Conservation (phyloP, 2,888 invertebrate species). For the Ophion obscuratus region DNA sequence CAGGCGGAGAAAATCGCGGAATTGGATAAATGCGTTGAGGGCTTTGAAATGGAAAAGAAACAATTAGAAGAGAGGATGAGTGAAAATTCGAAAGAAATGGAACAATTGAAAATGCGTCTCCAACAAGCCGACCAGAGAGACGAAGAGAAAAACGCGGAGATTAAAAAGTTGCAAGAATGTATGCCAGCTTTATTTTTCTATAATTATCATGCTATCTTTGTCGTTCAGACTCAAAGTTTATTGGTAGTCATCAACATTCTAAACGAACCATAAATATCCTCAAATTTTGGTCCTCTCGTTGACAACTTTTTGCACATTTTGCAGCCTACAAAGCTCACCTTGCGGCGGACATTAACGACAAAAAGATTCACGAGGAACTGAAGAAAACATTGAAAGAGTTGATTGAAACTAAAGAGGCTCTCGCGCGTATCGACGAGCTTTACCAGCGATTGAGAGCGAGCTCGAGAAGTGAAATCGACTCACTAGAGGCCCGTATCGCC, state of each 20-base stretch:
- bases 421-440: conserved; percentile 59
- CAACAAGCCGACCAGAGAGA: conserved; percentile 65
- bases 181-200: conserved; percentile 8
- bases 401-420: conserved; percentile 65
- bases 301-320: background rate
- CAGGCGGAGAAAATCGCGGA: conserved; percentile 49
- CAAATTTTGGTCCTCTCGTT: background rate
- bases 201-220: background rate
- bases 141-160: conserved; percentile 78
- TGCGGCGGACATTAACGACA: conserved; percentile 24
- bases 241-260: background rate
- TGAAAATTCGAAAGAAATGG: conserved; percentile 50
- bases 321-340: conserved; percentile 53
- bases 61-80: conserved; percentile 56
- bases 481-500: conserved; percentile 2
- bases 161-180: conserved; percentile 77
- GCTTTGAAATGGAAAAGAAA: conserved; percentile 47
- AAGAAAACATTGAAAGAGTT: conserved; percentile 74
- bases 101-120: conserved; percentile 65
- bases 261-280: background rate
- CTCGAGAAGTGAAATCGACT: conserved; percentile 40
- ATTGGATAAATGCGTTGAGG: conserved; percentile 44
- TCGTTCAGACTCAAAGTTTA: background rate
- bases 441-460: conserved; percentile 62
- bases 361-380: conserved; percentile 74